These are phyloP conservation scores for Brienomyrus brachyistius DNA, from an alignment of 2,113 vertebrate species.

Conservation along the genomic window DNA sequence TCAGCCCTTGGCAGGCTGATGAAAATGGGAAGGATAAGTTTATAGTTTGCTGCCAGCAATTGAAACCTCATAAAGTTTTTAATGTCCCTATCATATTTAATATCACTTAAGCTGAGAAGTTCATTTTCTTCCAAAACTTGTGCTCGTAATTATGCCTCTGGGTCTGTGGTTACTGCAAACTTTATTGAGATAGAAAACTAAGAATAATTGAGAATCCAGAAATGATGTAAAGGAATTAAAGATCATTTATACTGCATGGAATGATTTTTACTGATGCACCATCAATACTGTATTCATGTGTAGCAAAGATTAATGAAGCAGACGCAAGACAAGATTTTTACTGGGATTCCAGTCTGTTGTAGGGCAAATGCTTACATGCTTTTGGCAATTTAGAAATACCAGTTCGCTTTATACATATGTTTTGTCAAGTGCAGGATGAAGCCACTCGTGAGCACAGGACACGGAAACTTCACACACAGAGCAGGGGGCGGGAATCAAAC, in stretches of 20 bases:
- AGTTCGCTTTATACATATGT: neutral
- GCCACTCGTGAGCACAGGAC: neutral
- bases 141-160: neutral
- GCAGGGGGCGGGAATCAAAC: neutral
- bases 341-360: neutral
- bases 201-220: neutral
- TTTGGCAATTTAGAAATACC: neutral
- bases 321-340: neutral
- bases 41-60: neutral
- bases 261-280: neutral
- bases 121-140: neutral
- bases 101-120: neutral
- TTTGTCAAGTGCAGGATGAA: neutral
- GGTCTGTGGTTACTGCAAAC: neutral
- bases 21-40: neutral
- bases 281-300: neutral
- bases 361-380: neutral
- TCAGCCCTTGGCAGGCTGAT: neutral
- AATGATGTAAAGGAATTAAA: neutral
- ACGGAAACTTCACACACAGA: neutral
- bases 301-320: neutral
- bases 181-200: neutral
- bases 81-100: neutral
- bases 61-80: neutral
- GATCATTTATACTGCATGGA: neutral